Base-by-base conservation (phyloP, 2,113 vertebrate genomes). In the Proterorhinus semilunaris region DNA sequence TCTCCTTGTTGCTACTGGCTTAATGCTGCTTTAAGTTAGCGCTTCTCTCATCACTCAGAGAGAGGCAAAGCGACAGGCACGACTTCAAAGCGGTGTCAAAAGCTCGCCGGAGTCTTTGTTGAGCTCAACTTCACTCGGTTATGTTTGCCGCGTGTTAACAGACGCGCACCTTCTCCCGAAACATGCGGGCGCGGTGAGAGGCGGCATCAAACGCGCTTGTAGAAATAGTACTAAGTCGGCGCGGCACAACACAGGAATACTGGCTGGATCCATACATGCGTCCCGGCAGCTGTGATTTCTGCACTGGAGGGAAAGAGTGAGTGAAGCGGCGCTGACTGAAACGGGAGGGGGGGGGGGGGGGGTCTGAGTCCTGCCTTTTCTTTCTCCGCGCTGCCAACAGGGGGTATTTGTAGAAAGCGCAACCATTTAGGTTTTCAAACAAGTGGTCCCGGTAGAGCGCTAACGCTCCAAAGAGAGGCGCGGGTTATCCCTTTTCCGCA, bases 391-490 rank as follows among this genome's bases (percentile, higher is more conserved):
- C 72, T 79, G 48, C 64, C 79, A 80, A 27, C 44, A n/a, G 74
- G 74, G 55, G 77, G 72, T 72, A 78, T 76, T 87, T 68, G 21
- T 45, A 62, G 81, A 71, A 85, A 90, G 74, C 57, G 49, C 61
- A 78, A 74, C 58, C 64, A 21, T 84, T 81, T 86, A 77, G 68
- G 79, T 80, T 84, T 84, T 82, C 68, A 88, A 82, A 81, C 76
- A 74, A 80, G 79, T 79, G 53, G 68, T 76, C 71, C 72, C 15
- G 67, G 44, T 62, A 68, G 79, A 87, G 43, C 68, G 7, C 67
- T 69, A 36, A 36, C 44, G 64, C 68, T 81, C 81, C 72, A 82
- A 83, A 83, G 83, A 85, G 70, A 68, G 71, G 62, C 53, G 61
- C 58, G 49, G 68, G 46, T 63, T 17, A 11, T 70, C 58, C 62